Evolutionary conservation across 2,888 invertebrate species (phyloP).

Genomic region (Nesidiocoris tenuis): DNA sequence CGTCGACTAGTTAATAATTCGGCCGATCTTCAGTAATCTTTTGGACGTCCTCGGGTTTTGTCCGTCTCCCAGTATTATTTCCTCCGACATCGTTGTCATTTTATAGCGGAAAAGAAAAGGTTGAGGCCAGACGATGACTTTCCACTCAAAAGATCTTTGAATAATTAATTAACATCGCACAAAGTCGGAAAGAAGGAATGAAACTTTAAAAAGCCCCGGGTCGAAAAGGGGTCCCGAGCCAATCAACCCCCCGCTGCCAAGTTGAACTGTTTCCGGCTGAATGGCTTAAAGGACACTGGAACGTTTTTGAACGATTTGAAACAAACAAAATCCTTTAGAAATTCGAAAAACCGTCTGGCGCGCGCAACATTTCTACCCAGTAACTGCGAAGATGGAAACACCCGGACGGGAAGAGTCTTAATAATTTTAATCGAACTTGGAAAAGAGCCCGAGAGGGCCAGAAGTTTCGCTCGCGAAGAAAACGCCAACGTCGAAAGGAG

Average conservation of each 20-base stretch:
- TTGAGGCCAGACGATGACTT: neutral
- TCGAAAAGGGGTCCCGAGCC: neutral
- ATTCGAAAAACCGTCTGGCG: neutral
- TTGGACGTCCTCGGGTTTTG: neutral
- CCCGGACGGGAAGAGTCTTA: neutral
- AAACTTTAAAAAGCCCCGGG: neutral
- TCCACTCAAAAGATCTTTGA: neutral
- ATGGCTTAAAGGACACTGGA: too few species aligned
- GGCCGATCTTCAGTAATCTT: neutral
- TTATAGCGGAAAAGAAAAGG: neutral
- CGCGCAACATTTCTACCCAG: neutral
- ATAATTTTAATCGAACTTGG: conserved; percentile 14
- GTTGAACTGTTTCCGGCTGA: too few species aligned
- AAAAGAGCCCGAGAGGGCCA: neutral
- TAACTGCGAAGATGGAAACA: neutral
- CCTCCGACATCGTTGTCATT: neutral
- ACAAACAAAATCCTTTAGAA: neutral
- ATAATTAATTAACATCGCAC: neutral
- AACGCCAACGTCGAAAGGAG: neutral
- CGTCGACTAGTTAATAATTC: neutral
- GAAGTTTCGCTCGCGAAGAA: neutral
- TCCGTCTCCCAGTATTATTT: neutral
- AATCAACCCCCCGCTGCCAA: neutral
- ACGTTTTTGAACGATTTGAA: neutral
- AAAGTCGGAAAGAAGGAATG: neutral